Conservation (phyloP, 2,113 vertebrate species). For the Psilopogon haemacephalus region DNA sequence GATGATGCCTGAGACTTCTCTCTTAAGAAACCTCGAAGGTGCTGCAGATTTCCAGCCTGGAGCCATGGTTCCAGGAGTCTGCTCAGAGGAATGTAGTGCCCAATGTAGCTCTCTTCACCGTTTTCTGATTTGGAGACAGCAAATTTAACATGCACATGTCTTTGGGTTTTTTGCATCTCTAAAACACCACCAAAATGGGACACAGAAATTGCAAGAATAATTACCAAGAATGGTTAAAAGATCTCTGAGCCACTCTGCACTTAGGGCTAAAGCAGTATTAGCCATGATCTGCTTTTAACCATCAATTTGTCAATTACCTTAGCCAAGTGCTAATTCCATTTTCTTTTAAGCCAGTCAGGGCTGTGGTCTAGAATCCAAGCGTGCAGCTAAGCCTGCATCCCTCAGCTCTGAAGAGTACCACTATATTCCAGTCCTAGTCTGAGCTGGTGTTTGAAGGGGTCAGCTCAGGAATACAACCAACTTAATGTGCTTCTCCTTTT, state of each 20-base stretch:
- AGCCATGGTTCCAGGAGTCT: not conserved
- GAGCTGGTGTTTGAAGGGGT: not conserved
- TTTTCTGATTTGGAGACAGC: not conserved
- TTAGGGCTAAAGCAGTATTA: not conserved
- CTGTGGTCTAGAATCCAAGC: not conserved
- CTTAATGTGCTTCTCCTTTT: not conserved
- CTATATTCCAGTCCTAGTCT: not conserved
- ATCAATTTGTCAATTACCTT: not conserved
- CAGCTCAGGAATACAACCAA: not conserved
- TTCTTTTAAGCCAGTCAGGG: not conserved
- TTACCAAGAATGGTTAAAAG: not conserved
- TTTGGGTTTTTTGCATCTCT: not conserved
- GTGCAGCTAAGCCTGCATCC: not conserved
- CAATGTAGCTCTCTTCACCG: not conserved
- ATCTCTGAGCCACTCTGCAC: not conserved
- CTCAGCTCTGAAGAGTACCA: not conserved
- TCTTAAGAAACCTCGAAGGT: not conserved
- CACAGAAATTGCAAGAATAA: not conserved
- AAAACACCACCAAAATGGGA: not conserved
- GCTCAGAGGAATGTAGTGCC: not conserved
- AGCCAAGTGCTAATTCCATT: not conserved
- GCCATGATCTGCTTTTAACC: not conserved
- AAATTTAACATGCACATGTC: rapidly evolving
- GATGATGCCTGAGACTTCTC: not conserved
- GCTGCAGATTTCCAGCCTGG: not conserved